A percentile compares a stretch with the other conserved stretches of the same genome.
phyloP scores from a whole-genome alignment of 1,140 invertebrate genomes.

The Drosophila repleta region DNA sequence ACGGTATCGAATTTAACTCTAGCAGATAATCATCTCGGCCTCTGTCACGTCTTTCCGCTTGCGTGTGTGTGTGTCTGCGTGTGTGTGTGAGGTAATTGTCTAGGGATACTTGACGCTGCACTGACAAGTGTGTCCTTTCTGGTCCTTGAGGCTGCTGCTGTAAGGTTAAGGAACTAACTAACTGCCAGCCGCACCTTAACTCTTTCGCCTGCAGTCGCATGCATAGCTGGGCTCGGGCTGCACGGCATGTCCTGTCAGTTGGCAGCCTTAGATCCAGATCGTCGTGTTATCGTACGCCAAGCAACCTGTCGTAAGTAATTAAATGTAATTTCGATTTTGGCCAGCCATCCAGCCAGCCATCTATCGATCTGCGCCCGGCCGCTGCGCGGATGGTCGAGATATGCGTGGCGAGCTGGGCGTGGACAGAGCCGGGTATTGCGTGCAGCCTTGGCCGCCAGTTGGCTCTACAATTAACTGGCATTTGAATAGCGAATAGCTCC shows the following conservation, averaged over 20 bases:
- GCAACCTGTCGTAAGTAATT: constrained; percentile 56
- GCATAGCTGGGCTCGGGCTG: constrained; percentile 13
- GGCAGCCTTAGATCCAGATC: constrained; percentile 39
- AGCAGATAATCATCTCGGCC: constrained; percentile 79
- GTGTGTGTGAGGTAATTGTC: constrained; percentile 54
- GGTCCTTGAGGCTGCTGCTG: constrained; percentile 42
- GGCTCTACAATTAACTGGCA: constrained; percentile 55
- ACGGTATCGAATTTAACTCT: constrained; percentile 83
- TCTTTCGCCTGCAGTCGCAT: constrained; percentile 29
- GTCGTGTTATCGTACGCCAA: constrained; percentile 17
- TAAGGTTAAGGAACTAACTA: constrained; percentile 67
- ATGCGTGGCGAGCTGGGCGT: constrained; percentile 10
- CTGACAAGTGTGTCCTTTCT: constrained; percentile 46
- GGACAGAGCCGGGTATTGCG: constrained; percentile 26
- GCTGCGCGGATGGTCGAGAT: constrained; percentile 2
- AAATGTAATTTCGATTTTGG: constrained; percentile 58
- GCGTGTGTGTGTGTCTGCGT: neutral
- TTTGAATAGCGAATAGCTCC: constrained; percentile 39
- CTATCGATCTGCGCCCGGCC: constrained; percentile 37
- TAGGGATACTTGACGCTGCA: constrained; percentile 74
- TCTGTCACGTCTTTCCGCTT: constrained; percentile 17
- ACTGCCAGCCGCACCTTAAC: constrained; percentile 16
- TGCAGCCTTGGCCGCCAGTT: constrained; percentile 39
- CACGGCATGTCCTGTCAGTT: constrained; percentile 47
- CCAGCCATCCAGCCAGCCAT: constrained; percentile 28